A percentile compares a stretch with the other conserved stretches of the same genome.
Conservation (phyloP, 2,888 invertebrate species). For the Lacanobia oleracea region DNA sequence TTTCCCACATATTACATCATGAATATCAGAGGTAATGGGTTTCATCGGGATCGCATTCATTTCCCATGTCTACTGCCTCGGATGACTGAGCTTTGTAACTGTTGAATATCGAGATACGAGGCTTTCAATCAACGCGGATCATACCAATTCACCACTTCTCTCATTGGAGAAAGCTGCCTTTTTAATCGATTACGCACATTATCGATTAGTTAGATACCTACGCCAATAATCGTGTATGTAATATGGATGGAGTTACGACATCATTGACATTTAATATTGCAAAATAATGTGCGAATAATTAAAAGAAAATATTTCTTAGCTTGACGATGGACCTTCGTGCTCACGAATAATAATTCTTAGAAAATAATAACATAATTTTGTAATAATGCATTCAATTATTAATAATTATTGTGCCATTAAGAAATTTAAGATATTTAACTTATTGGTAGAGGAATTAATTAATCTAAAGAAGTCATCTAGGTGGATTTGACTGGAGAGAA, state of each 20-base stretch:
- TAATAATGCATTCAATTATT: neutral
- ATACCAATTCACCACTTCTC: constrained; percentile 41
- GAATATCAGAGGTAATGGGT: constrained; percentile 58
- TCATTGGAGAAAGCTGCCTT: constrained; percentile 57
- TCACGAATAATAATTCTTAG: too few species aligned
- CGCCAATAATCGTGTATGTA: constrained; percentile 39
- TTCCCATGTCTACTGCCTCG: constrained; percentile 79
- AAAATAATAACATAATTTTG: neutral
- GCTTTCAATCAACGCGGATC: constrained; percentile 60
- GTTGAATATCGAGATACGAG: constrained; percentile 67
- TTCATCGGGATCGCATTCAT: constrained; percentile 64
- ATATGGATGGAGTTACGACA: constrained; percentile 49
- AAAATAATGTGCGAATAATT: constrained; percentile 35
- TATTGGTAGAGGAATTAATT: neutral
- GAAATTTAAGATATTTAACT: neutral
- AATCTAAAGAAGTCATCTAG: neutral
- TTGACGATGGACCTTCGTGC: constrained; percentile 24
- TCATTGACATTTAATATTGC: constrained; percentile 44
- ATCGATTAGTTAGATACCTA: constrained; percentile 32
- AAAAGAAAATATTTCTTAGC: constrained; percentile 15
- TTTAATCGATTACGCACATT: constrained; percentile 57
- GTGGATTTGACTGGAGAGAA: neutral
- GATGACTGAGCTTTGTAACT: constrained; percentile 75
- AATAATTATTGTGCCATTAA: neutral
- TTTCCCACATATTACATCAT: constrained; percentile 47